phyloP scores from a whole-genome alignment of 1,140 invertebrate genomes.

The Eriocheir sinensis region DNA sequence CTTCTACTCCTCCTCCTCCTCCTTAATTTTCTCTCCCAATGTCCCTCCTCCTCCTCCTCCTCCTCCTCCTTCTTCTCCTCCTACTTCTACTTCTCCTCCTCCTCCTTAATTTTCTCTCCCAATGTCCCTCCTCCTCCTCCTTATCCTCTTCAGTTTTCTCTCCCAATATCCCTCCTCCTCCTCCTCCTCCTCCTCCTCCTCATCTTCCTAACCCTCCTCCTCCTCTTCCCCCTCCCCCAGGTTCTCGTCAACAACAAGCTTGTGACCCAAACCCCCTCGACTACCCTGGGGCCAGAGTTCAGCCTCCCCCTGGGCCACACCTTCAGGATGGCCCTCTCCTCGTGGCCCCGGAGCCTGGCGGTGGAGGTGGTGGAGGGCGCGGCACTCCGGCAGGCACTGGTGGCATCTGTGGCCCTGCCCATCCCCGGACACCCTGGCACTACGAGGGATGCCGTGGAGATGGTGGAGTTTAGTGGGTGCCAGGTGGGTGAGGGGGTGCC shows the following conservation, averaged over 20 bases:
- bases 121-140: too few species aligned
- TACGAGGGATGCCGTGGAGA: neutral
- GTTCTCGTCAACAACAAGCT: constrained; percentile 68
- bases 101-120: too few species aligned
- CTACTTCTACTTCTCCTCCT: neutral
- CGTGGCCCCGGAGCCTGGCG: constrained; percentile 44
- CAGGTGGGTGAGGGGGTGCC: constrained; percentile 61
- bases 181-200: neutral
- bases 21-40: too few species aligned
- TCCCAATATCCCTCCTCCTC: neutral
- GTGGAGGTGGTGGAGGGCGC: constrained; percentile 62
- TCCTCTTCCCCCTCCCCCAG: neutral
- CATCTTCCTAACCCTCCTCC: too few species aligned
- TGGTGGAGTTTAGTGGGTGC: constrained; percentile 57
- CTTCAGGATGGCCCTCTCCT: constrained; percentile 64
- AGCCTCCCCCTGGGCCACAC: constrained; percentile 53
- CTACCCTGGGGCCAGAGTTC: constrained; percentile 48
- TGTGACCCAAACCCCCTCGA: constrained; percentile 58
- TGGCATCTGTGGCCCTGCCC: constrained; percentile 47
- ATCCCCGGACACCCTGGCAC: constrained; percentile 45
- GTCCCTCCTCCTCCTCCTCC: too few species aligned
- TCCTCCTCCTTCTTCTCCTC: neutral
- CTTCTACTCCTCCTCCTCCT: too few species aligned
- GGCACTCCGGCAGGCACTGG: constrained; percentile 39
- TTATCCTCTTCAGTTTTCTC: too few species aligned